These are phyloP conservation scores for Oncorhynchus mykiss DNA, from an alignment of 2,113 vertebrate genomes.

Conservation along the genomic window DNA sequence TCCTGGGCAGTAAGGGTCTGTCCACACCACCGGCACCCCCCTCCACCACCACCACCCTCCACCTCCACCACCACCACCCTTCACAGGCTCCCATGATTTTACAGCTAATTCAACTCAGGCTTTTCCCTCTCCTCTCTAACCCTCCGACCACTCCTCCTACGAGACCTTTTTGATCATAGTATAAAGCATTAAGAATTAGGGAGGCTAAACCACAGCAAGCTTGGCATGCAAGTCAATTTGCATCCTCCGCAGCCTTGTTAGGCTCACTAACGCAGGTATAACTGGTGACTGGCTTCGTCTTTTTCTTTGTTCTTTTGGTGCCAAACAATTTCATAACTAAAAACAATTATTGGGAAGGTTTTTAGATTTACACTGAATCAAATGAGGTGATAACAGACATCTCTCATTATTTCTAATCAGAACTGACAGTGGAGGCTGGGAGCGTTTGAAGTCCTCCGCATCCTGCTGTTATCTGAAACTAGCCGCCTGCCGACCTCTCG, in stretches of 20 bases:
- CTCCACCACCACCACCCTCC: not conserved
- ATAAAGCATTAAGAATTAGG: not conserved
- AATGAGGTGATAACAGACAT: constrained; percentile 34
- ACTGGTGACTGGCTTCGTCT: not conserved
- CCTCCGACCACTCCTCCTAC: not conserved
- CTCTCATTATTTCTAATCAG: constrained; percentile 41
- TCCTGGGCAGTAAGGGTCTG: constrained; percentile 16
- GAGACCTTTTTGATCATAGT: not conserved
- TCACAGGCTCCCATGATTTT: not conserved
- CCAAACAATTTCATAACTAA: constrained; percentile 31
- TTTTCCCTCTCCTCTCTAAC: not conserved
- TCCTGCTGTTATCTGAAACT: constrained; percentile 39
- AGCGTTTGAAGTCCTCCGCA: constrained; percentile 30
- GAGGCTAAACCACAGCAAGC: not conserved
- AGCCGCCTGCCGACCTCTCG: constrained; percentile 33
- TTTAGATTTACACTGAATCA: constrained; percentile 22
- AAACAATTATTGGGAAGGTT: constrained; percentile 26
- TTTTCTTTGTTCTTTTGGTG: constrained; percentile 14
- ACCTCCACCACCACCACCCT: not conserved
- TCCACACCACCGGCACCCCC: not conserved
- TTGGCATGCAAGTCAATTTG: not conserved
- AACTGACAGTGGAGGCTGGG: constrained; percentile 20
- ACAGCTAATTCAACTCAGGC: constrained; percentile 7
- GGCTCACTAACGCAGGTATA: not conserved
- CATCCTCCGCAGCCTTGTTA: not conserved